phyloP scores from a whole-genome alignment of 1,140 invertebrate species.

The Schlechtendalia chinensis region DNA sequence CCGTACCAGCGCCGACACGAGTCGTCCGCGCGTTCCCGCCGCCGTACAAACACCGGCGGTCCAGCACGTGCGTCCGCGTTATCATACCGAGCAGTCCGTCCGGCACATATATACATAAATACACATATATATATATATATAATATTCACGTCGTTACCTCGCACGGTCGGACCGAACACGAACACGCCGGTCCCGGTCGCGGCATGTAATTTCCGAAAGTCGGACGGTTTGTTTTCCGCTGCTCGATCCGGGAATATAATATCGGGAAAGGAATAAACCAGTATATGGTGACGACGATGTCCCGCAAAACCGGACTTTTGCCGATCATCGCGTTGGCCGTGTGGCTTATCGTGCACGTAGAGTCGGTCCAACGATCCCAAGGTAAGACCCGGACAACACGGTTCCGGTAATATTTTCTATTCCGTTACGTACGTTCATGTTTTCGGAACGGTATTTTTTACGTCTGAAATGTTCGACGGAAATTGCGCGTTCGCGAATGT shows the following conservation, averaged over 20 bases:
- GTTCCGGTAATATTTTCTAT: not conserved
- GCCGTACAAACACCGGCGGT: not conserved
- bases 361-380: not conserved
- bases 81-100: too few relatives aligned
- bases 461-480: not conserved
- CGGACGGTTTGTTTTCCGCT: too few relatives aligned
- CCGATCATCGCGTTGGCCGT: not conserved
- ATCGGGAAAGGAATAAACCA: too few relatives aligned
- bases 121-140: too few relatives aligned
- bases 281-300: not conserved
- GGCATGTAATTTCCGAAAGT: too few relatives aligned
- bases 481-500: too few relatives aligned
- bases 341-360: not conserved
- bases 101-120: too few relatives aligned
- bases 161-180: too few relatives aligned
- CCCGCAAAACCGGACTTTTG: constrained; percentile 6
- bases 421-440: too few relatives aligned
- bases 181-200: too few relatives aligned
- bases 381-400: not conserved
- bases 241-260: too few relatives aligned
- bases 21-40: constrained; percentile 30
- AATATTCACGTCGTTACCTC: too few relatives aligned
- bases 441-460: not conserved
- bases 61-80: constrained; percentile 34
- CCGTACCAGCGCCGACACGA: constrained; percentile 33